These are phyloP conservation scores for Rhineura floridana DNA, from an alignment of 2,113 vertebrate genomes.

Conservation along the genomic window DNA sequence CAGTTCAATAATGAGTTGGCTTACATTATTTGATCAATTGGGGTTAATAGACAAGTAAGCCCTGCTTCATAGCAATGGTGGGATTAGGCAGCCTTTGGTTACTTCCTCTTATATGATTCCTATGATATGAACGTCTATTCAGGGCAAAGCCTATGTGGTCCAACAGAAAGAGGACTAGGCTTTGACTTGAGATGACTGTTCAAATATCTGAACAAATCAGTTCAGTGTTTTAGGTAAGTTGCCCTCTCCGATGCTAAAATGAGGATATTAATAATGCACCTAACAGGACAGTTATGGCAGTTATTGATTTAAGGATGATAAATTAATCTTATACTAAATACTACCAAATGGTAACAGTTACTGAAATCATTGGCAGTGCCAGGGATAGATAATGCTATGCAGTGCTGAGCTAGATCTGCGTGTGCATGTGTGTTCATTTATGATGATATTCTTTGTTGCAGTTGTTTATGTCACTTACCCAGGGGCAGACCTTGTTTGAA, in stretches of 20 bases:
- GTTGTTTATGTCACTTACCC: conserved; percentile 37
- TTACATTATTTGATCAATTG: too few relatives aligned
- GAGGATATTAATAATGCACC: neutral
- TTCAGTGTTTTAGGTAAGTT: neutral
- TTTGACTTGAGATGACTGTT: neutral
- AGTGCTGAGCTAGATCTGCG: neutral
- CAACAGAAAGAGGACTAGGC: neutral
- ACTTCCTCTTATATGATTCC: neutral
- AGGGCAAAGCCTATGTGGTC: neutral
- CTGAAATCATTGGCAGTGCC: neutral
- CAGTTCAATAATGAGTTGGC: too few relatives aligned
- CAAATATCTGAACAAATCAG: neutral
- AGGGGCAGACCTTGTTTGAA: conserved; percentile 29
- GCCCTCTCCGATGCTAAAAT: neutral
- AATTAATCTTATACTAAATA: neutral
- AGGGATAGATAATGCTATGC: neutral
- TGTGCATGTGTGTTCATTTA: conserved; percentile 26
- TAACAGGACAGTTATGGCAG: neutral
- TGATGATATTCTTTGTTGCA: neutral
- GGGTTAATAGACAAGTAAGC: neutral
- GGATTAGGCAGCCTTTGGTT: neutral
- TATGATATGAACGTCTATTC: neutral
- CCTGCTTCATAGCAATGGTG: neutral
- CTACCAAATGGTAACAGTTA: neutral
- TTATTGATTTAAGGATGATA: neutral